A percentile compares a stretch with the other conserved stretches of the same genome.
These are phyloP conservation scores for Amphiura filiformis DNA, from an alignment of 35 echinoderm and acorn worm species.

Conservation along the genomic window DNA sequence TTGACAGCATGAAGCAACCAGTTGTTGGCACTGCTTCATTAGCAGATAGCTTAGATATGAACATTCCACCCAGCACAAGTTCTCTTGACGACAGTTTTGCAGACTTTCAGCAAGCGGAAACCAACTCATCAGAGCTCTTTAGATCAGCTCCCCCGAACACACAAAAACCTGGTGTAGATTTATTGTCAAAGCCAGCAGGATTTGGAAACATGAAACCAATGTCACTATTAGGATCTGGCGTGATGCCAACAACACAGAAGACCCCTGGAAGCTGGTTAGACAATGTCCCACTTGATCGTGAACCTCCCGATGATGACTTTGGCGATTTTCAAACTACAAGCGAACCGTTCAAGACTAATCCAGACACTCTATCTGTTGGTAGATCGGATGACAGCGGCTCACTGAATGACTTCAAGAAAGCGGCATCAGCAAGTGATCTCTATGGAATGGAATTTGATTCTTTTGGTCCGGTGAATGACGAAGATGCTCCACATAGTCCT, in stretches of 20 bases:
- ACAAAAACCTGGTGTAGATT: too few species aligned
- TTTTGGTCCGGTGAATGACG: constrained; percentile 7
- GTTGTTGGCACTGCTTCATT: background rate
- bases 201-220: background rate
- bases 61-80: background rate
- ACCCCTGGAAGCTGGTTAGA: background rate
- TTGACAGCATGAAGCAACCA: background rate
- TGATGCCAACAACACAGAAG: background rate
- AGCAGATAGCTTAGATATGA: background rate
- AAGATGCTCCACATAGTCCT: background rate
- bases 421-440: constrained; percentile 31
- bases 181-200: too few species aligned
- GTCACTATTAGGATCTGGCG: background rate
- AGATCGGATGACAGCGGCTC: constrained; percentile 13
- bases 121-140: background rate
- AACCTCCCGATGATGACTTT: constrained; percentile 61
- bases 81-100: constrained; percentile 37
- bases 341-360: background rate
- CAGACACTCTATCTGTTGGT: background rate
- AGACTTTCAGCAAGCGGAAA: constrained; percentile 38
- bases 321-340: constrained; percentile 53
- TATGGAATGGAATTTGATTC: constrained; percentile 54
- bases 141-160: background rate
- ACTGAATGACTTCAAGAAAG: constrained; percentile 19
- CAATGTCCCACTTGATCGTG: background rate